Base-by-base conservation (phyloP, 2,797 vertebrate species). In the Chiloscyllium punctatum region DNA sequence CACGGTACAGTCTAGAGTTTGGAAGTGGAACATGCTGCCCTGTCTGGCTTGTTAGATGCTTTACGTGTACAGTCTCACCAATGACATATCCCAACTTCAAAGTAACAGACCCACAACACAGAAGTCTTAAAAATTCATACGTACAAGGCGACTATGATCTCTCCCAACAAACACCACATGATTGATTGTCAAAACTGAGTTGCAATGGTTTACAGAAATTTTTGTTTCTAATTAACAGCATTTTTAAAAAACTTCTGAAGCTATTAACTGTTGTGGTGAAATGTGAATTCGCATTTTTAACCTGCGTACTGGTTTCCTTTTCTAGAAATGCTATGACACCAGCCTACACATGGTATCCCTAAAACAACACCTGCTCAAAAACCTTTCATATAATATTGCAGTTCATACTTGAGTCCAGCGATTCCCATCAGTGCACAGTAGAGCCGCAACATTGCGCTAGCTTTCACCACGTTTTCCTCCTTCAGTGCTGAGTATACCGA, bases 391-490 rank as follows among this genome's bases (percentile, higher is more conserved):
- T 42, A 92, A 69, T 69, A 68, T 42, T 90, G 42, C 90, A 69
- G 66, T 42, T 7, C 95, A 8, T 97, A 99, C 99, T 99, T 99
- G 97, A 99, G 98, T 48, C 99, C 99, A 68, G 99, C 99, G 9
- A 99, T 99, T 96, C 99, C 99, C 99, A 99, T 99, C 96, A 99
- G 98, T 30, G 99, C 99, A 18, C 99, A 99, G 97, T 99, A 99
- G 33, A 99, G 98, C 1, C 99, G 97, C 57, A 99, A 97, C 97
- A 99, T 96, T 0, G 99, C 99, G 1, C 99, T 99, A 97, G 99
- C 99, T 97, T 99, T 99, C 97, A 99, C 99, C 27, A 99, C 99
- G 2, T 99, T 98, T 96, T 99, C 99, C 96, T 99, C 99, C 96
- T 98, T 98, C 96, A 99, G 98, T 62, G 98, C 99, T 0, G 99